Base-by-base conservation (phyloP, 2,113 vertebrate genomes). In the Pyxicephalus adspersus region DNA sequence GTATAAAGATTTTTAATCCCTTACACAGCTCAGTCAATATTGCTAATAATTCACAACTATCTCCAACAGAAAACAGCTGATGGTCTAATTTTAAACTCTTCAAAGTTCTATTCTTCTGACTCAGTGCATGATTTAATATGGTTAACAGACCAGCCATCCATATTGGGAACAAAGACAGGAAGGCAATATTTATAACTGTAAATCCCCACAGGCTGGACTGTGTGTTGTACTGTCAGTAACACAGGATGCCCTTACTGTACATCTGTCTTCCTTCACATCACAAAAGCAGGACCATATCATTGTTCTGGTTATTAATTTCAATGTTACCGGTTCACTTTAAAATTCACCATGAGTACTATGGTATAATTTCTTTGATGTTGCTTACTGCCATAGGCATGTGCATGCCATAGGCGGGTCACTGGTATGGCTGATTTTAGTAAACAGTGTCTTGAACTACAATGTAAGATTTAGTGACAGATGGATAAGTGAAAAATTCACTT, bases 101-200 rank as follows among this genome's bases (percentile, higher is more conserved):
- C 55, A 58, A 25, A 76, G 34, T 65, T 70, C 23, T 67, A 25
- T 25, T 68, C 20, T 68, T 63, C 64, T 45, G 77, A 34, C 9
- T 7, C 52, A 70, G 23, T 25, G 65, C 25, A 23, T 61, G 65
- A 70, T 61, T 79, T 79, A 79, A 79, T 79, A 55, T 58, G 54
- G 64, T 68, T 68, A 79, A 28, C 54, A 68, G 76, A 60, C 76
- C 31, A 38, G 76, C 54, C 28, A 58, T 68, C 52, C 28, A 60
- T 16, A 61, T 70, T 70, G 26, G 18, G 38, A 80, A 80, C 77
- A 80, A 80, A 70, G 77, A 55, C 31, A 70, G 77, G 77, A 80
- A 80, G 57, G 66, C 15, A 57, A 71, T 80, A 80, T 80, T 80
- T 80, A 71, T 72, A 80, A 63, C 57, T 63, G 23, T 22, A 67